Evolutionary conservation across 2,797 vertebrate species (phyloP), one percentile per base, ranked within the genome.

Genomic region (Odontamblyopus lacepedii): DNA sequence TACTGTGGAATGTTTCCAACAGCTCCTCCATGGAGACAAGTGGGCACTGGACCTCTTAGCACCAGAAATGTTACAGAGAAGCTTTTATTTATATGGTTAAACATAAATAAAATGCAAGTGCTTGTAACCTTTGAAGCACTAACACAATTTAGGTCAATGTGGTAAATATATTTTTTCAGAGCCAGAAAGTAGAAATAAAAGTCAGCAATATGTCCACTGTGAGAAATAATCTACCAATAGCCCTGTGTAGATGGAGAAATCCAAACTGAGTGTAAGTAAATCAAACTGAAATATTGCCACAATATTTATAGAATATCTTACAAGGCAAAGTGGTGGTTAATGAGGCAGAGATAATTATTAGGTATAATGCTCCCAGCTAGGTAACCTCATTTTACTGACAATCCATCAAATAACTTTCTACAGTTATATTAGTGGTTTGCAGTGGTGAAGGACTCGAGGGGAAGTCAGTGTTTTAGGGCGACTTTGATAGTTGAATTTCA

Each of bases 281-380:
- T 23, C 35, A 41, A 44, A 9, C 18, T 50, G 41, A 29, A 51
- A 65, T 29, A 50, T 50, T 50, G 41, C 19, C 35, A 63, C 44
- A 44, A 63, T n/a, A 63, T 63, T 63, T 5, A 41, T 41, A 19
- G 30, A 44, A 44, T n/a, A 23, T 63, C 19, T 44, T n/a, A 41
- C 30, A 11, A 63, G 23, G 61, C 61, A 63, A 26, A n/a, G 30
- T 6, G 57, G 27, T 48, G 6, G 15, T 63, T 48, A 35, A 63
- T 63, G 62, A 63, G 35, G 62, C 62, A 23, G 35, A 44, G 62
- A 23, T 63, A 26, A 63, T 63, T 63, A n/a, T 12, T 12, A 15
- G 62, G 62, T 63, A 38, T n/a, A 63, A 63, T 18, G 30, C 30
- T n/a, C 16, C 16, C 9, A 63, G 62, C 62, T 5, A 38, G 18